A percentile compares a stretch with the other conserved stretches of the same genome.
phyloP scores from a whole-genome alignment of 2,888 invertebrate species.

The Anthrax anthrax region DNA sequence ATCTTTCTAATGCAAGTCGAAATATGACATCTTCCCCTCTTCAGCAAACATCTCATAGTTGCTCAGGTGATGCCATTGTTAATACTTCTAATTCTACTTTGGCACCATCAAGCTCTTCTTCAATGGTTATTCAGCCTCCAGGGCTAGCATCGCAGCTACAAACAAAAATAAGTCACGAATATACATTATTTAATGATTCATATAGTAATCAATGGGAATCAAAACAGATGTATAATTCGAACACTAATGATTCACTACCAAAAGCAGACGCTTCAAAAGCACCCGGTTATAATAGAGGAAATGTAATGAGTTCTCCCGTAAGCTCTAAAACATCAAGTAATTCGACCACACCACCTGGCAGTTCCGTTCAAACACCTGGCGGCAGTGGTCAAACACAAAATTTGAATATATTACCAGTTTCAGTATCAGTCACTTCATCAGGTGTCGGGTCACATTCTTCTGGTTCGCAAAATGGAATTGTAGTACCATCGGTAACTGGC shows the following conservation, averaged over 20 bases:
- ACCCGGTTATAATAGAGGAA: slow-evolving; percentile 71
- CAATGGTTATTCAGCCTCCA: slow-evolving; percentile 21
- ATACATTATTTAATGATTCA: slow-evolving; percentile 74
- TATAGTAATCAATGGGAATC: slow-evolving; percentile 38
- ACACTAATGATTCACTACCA: slow-evolving; percentile 33
- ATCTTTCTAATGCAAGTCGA: slow-evolving; percentile 17
- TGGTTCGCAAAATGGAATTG: slow-evolving; percentile 7
- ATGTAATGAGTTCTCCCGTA: slow-evolving; percentile 61
- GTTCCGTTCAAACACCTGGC: slow-evolving; percentile 14
- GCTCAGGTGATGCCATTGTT: neutral
- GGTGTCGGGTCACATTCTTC: slow-evolving; percentile 12
- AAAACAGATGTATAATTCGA: slow-evolving; percentile 33
- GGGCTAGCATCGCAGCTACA: slow-evolving; percentile 22
- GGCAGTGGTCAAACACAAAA: slow-evolving; percentile 11
- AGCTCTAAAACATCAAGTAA: slow-evolving; percentile 45
- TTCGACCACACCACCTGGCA: slow-evolving; percentile 39
- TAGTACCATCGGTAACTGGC: slow-evolving; percentile 20
- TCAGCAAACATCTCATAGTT: neutral
- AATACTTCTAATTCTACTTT: slow-evolving; percentile 9
- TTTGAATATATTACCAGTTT: slow-evolving; percentile 16
- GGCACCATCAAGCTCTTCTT: slow-evolving; percentile 8
- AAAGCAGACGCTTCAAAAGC: slow-evolving; percentile 79
- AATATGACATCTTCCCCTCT: slow-evolving; percentile 16
- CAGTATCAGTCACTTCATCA: slow-evolving; percentile 13
- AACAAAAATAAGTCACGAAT: slow-evolving; percentile 42